phyloP scores from a whole-genome alignment of 2,888 invertebrate species.

The Choristoneura rosaceana region DNA sequence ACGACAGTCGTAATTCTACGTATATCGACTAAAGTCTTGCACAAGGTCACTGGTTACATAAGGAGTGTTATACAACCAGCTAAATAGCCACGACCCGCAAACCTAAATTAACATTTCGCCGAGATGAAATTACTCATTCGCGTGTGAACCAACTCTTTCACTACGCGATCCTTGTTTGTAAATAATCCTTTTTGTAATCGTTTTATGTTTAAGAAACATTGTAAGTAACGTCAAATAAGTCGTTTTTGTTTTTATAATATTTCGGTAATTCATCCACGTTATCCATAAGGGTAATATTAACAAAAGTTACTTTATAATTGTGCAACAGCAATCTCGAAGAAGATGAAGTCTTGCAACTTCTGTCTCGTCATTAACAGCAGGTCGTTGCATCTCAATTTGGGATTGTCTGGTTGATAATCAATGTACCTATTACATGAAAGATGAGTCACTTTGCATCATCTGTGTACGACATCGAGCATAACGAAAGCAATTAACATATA shows the following conservation, averaged over 20 bases:
- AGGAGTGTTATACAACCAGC: slow-evolving; percentile 57
- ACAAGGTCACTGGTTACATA: slow-evolving; percentile 68
- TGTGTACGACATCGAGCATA: background rate
- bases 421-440: background rate
- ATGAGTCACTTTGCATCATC: background rate
- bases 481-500: background rate
- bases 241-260: background rate
- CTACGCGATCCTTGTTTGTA: background rate
- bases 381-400: background rate
- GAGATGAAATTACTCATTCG: slow-evolving; percentile 9
- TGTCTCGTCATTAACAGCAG: background rate
- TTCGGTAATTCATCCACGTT: background rate
- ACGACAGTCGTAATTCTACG: slow-evolving; percentile 42
- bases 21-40: slow-evolving; percentile 53
- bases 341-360: background rate
- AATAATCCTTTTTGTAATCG: background rate
- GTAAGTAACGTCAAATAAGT: no score
- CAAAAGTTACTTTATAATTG: background rate
- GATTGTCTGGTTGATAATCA: background rate
- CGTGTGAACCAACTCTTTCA: slow-evolving; percentile 3
- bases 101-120: slow-evolving; percentile 50
- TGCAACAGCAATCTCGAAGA: background rate
- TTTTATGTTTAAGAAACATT: background rate
- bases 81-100: slow-evolving; percentile 52
- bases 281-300: no score